Evolutionary conservation across 2,797 vertebrate species (phyloP).

Genomic region (Micropoecilia bifurca): DNA sequence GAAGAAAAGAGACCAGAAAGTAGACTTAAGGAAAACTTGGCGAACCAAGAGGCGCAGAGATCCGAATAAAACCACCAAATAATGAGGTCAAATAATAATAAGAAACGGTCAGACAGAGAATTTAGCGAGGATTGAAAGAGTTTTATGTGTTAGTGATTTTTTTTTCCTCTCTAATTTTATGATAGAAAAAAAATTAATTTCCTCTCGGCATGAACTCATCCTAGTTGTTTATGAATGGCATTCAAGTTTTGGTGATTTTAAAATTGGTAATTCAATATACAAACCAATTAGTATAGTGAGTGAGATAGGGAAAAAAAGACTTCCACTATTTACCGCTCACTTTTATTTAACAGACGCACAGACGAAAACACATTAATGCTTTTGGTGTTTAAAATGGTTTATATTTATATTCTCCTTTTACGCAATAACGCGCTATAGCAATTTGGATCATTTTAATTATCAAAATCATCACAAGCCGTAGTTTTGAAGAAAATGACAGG

Average conservation of each 20-base stretch:
- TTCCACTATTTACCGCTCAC: not conserved
- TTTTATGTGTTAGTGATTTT: not conserved
- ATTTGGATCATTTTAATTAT: not conserved
- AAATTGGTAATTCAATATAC: not conserved
- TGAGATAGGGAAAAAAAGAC: not conserved
- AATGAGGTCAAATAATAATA: conserved; percentile 6
- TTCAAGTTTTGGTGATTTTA: not conserved
- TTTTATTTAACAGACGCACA: not conserved
- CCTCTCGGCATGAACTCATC: not conserved
- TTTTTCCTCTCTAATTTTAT: not conserved
- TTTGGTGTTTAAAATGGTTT: not conserved
- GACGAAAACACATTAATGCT: not conserved
- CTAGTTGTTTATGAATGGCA: not conserved
- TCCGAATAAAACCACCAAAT: conserved; percentile 9
- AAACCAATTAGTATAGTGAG: not conserved
- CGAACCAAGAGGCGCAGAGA: conserved; percentile 7
- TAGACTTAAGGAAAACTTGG: conserved; percentile 5
- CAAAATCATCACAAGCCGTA: not conserved
- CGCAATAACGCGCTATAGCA: not conserved
- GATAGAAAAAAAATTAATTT: not conserved
- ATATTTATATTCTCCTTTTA: not conserved
- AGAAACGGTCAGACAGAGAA: not conserved
- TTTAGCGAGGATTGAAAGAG: not conserved
- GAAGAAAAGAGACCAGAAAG: not conserved
- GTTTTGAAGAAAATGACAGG: not conserved